phyloP scores from a whole-genome alignment of 2,113 vertebrate genomes.

The Typhlomys cinereus region DNA sequence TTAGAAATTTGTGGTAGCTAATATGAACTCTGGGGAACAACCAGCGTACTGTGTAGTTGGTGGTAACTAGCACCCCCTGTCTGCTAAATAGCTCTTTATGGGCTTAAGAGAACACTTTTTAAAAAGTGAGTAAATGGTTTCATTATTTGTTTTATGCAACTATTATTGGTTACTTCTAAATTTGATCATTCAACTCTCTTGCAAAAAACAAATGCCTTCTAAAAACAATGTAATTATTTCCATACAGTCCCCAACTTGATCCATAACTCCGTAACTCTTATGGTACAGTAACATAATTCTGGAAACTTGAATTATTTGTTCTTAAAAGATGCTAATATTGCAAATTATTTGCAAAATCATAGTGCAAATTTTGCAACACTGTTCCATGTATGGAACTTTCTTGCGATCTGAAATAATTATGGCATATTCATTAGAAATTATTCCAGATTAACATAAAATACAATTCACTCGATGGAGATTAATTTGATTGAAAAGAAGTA shows the following conservation, averaged over 20 bases:
- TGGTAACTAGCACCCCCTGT: background rate
- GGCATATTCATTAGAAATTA: background rate
- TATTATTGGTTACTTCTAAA: slow-evolving; percentile 64
- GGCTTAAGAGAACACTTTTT: background rate
- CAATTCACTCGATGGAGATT: background rate
- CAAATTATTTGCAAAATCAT: slow-evolving; percentile 38
- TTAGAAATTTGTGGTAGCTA: slow-evolving; percentile 31
- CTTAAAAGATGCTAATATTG: background rate
- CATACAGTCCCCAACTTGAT: background rate
- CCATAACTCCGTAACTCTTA: background rate
- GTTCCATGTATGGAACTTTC: background rate
- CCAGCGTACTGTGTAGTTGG: slow-evolving; percentile 40
- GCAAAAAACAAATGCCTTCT: slow-evolving; percentile 37
- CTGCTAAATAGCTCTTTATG: slow-evolving; percentile 30
- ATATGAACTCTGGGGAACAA: slow-evolving; percentile 50
- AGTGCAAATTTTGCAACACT: background rate
- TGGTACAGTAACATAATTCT: slow-evolving; percentile 22
- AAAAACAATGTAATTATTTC: slow-evolving; percentile 46
- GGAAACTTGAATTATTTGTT: background rate
- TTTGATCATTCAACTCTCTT: slow-evolving; percentile 28
- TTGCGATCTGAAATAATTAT: background rate
- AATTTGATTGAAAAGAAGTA: background rate
- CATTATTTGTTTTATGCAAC: slow-evolving; percentile 63
- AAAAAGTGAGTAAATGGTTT: slow-evolving; percentile 60
- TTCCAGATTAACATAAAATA: slow-evolving; percentile 7